Conservation (phyloP, 2,888 invertebrate species). For the Nasonovia ribisnigri region DNA sequence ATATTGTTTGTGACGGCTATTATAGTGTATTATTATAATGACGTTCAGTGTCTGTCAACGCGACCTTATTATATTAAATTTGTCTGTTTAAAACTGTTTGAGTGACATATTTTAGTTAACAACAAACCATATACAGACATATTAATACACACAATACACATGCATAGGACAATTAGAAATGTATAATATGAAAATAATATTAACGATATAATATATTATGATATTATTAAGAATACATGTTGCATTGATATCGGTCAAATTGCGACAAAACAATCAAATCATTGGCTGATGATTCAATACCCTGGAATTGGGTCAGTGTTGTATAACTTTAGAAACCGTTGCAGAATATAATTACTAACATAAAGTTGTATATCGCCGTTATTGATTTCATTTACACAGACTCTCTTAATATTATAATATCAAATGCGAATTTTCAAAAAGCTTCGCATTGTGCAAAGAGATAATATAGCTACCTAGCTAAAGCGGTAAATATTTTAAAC, state of each 20-base stretch:
- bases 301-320: slow-evolving; percentile 66
- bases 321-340: not conserved
- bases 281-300: slow-evolving; percentile 69
- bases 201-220: too few species aligned
- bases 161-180: not conserved
- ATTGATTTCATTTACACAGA: slow-evolving; percentile 66
- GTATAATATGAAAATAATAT: too few species aligned
- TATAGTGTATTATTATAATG: not conserved
- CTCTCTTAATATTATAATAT: slow-evolving; percentile 58
- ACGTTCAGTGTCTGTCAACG: not conserved
- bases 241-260: too few species aligned
- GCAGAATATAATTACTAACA: not conserved
- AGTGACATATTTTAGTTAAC: not conserved
- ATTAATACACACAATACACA: not conserved
- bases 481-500: slow-evolving; percentile 67
- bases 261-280: too few species aligned
- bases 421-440: slow-evolving; percentile 68
- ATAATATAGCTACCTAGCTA: slow-evolving; percentile 68
- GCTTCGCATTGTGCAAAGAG: slow-evolving; percentile 68
- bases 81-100: not conserved
- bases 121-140: not conserved
- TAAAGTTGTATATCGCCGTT: not conserved
- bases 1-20: not conserved
- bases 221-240: too few species aligned
- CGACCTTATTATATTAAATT: not conserved